Base-by-base conservation (phyloP, 2,888 invertebrate species). In the Crematogaster levior region DNA sequence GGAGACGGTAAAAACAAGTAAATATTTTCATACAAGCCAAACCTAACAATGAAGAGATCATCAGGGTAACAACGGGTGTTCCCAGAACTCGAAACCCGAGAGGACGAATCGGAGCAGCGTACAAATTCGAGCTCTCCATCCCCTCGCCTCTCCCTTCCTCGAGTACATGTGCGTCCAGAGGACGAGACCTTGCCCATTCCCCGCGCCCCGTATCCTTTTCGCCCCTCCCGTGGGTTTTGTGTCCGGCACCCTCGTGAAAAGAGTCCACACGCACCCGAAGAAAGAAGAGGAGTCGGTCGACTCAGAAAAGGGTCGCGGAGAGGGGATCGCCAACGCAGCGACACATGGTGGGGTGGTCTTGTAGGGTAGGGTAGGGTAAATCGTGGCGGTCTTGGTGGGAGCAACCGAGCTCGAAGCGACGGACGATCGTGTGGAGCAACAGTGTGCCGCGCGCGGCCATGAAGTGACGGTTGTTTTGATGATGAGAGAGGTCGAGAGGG, bases 391-490 rank as follows among this genome's bases (percentile, higher is more conserved):
- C 79, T 86, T 70, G 83, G 82, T 70, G 68, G 88, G 85, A 88
- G 73, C 70, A 66, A 63, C 68, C 75, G 85, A 85, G 85, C 83
- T 83, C 85, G 85, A 60, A 82, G 82, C 83, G 77, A 84, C 85
- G 88, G 84, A 77, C 82, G 90, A 91, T 88, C 89, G 88, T 89
- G 87, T 91, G 86, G 91, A 93, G 93, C 93, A 93, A 94, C 93
- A 94, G 93, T 93, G 93, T 94, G 92, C 91, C 93, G 93, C 93
- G 93, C 92, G 92, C 90, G 90, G 90, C 90, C 91, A 84, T 82
- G 73, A 79, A 89, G 91, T 72, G 88, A 90, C 85, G 81, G 85
- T 92, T 86, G 86, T 63, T 85, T 34, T 40, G 48, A 27, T 3
- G 24, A 61, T 10, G n/a, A 30, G 40, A 27, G 6, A 30, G 37